Evolutionary conservation across 2,888 invertebrate species (phyloP), one percentile per base, ranked within the genome.

Genomic region (Caenorhabditis japonica): DNA sequence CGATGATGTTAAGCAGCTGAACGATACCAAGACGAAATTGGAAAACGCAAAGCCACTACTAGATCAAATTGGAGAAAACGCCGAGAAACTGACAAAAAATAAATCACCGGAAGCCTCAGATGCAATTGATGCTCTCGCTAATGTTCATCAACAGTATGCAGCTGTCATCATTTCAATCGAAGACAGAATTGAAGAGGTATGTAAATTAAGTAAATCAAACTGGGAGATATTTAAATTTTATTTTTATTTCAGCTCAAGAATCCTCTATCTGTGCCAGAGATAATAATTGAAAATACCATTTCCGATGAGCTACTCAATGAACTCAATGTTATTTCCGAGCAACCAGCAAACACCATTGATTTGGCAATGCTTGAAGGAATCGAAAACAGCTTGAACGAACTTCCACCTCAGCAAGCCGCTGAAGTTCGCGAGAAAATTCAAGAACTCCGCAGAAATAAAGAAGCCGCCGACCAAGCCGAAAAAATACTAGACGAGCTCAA

Each of bases 31-130:
- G 39, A 23, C 13, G 0, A 66, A 69, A 30, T 34, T 73, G 4
- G 56, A 61, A 15, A 58, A 38, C n/a, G 75, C 73, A 10, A 46
- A 51, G 34, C 53, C 49, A 21, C 58, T 72, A 17, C 64, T 75
- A 3, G 75, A 68, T 13, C 49, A 75, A 27, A 64, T 75, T 8
- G 43, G 39, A 27, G 25, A 15, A 3, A 72, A 64, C 8, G 75
- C 68, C 5, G 77, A 80, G 33, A 58, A 70, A 10, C 15, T 78
- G 51, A 61, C 75, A 8, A 49, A 17, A 10, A 41, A 73, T 27
- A 44, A 60, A 17, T 73, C 72, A 49, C 75, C 77, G 30, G 73
- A 73, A 19, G 62, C 62, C 15, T 39, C 61, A 3, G 62, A 74
- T 36, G 69, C 77, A 4, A 41, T 71, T 7, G 61, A 71, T 43